Base-by-base conservation (phyloP, 1,140 invertebrate species). In the Solenopsis fugax region DNA sequence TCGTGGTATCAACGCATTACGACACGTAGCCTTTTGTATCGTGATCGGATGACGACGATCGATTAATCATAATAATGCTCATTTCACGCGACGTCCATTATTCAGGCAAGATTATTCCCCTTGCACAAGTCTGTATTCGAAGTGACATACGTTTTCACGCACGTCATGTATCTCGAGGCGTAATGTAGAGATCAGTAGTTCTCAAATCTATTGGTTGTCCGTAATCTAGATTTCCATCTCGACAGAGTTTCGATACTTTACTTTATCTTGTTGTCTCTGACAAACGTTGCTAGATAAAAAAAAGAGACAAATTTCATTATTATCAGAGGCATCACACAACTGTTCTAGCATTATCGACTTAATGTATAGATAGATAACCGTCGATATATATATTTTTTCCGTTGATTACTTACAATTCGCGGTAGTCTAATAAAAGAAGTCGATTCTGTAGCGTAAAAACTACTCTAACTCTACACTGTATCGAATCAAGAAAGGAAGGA, bases 1-100 rank as follows among this genome's bases (percentile, higher is more conserved):
- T 64, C 16, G 24, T 56, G 56, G 24, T 72, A 67, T 71, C 67
- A 58, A 60, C 41, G 24, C 34, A 29, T 16, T 24, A 45, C n/a
- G 13, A 75, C 56, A 73, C n/a, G 45, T 10, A 60, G 45, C 41
- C 41, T 7, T 62, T 75, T 84, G 80, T 60, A 50, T 48, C 24
- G 6, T 12, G 78, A 81, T 69, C 52, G 24, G 29, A 75, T 84
- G 75, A 84, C 75, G 24, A 50, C 54, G 80, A 75, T 84, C 29
- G 41, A 84, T 84, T 84, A 75, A 84, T 84, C 54, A 84, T 37
- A 73, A 73, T 73, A 58, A 58, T 13, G 16, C 24, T 29, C 50
- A 56, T 82, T 54, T 72, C 65, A 29, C 4, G 54, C n/a, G 69
- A 58, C 41, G n/a, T 24, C 37, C 80, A 37, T 72, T 45, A 50